Evolutionary conservation across 2,888 invertebrate genomes (phyloP), one percentile per base, ranked within the genome.

Genomic region (Sympetrum striolatum): DNA sequence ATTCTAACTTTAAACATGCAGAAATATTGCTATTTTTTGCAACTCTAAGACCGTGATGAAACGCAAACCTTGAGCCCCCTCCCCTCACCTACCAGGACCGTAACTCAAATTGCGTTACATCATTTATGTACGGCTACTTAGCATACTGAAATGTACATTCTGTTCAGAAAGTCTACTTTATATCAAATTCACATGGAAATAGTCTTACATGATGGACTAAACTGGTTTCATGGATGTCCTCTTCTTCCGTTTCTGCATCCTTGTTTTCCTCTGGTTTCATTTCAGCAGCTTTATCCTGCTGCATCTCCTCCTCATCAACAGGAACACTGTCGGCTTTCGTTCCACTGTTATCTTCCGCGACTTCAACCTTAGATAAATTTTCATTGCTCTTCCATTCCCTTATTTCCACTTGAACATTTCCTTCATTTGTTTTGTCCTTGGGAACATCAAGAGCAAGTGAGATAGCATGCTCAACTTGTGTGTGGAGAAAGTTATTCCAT

Each of bases 401-500:
- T 22, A 60, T 60, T 86, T 86, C 86, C 22, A 37, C 60, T 60
- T 60, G 60, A n/a, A 37, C n/a, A 37, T 37, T 86, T 60, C 64
- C 86, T n/a, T 86, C 37, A 18, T 58, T 58, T 14, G 31, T 35
- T 10, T 86, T 37, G n/a, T 18, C 37, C 64, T 86, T 86, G 37
- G 86, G 86, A 86, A 86, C 25, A 60, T 86, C 86, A 93, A 98
- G 96, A 93, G 97, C 96, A 94, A 96, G 95, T 91, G 95, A 95
- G 92, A 98, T 94, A 93, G 97, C 97, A 94, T 96, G 96, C 94
- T 97, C 96, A 92, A 98, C 97, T 95, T 98, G 97, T 92, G 97
- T 97, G 94, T 99, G 99, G 93, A 99, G 95, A 95, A 99, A 98
- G 95, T 98, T 99, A 95, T 99, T 99, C 97, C 98, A 97, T 92